These are phyloP conservation scores for Fulmarus glacialis DNA, from an alignment of 2,113 vertebrate genomes.

Conservation along the genomic window DNA sequence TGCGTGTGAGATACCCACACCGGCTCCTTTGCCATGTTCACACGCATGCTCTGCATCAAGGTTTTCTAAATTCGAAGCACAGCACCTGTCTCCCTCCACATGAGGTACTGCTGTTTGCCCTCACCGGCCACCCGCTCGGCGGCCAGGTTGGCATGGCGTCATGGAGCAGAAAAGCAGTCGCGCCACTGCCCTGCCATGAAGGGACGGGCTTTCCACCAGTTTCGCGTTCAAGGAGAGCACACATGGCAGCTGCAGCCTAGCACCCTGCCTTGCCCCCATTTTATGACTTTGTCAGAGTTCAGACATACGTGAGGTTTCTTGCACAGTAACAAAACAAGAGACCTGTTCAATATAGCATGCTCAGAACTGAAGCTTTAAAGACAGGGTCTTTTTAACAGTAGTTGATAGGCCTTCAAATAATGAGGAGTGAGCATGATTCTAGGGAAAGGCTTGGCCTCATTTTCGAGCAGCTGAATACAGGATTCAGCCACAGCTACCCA, in stretches of 20 bases:
- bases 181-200: background rate
- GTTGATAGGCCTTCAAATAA: background rate
- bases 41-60: background rate
- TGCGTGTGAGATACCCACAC: rapidly evolving
- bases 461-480: background rate
- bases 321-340: background rate
- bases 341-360: background rate
- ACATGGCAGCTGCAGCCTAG: background rate
- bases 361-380: background rate
- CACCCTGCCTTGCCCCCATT: background rate
- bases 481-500: conserved; percentile 7
- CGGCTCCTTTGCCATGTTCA: background rate
- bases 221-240: background rate
- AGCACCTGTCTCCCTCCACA: rapidly evolving
- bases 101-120: background rate
- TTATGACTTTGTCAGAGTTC: background rate
- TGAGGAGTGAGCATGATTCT: background rate
- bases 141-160: background rate
- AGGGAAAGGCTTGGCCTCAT: background rate
- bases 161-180: background rate
- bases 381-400: background rate
- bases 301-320: background rate
- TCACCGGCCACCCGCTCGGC: background rate
- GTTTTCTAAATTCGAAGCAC: background rate
- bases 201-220: background rate